These are phyloP conservation scores for Todiramphus chloris DNA, from an alignment of 2,113 vertebrate species.

Conservation along the genomic window DNA sequence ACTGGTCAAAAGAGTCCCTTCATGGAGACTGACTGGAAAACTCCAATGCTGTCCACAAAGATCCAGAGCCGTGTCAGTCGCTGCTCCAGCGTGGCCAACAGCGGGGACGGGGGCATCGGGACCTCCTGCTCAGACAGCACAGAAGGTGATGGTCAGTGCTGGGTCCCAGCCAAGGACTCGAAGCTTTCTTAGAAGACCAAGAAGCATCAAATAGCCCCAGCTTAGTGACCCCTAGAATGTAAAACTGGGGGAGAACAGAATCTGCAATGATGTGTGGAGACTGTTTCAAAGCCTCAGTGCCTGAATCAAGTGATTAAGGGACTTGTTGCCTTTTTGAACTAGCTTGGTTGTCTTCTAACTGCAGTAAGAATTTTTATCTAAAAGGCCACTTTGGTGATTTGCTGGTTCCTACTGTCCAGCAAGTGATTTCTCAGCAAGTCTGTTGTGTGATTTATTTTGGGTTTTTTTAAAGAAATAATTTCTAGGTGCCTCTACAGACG, in stretches of 20 bases:
- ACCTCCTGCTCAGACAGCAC: constrained; percentile 84
- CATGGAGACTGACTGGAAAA: constrained; percentile 86
- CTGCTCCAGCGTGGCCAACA: constrained; percentile 78
- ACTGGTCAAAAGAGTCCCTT: constrained; percentile 50
- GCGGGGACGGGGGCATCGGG: constrained; percentile 80
- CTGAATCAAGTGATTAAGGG: neutral
- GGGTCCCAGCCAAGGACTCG: neutral
- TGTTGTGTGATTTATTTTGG: neutral
- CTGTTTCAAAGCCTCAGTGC: neutral
- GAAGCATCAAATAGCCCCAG: neutral
- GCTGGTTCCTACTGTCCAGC: neutral
- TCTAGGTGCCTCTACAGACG: neutral
- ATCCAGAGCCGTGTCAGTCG: constrained; percentile 82
- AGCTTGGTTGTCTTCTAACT: neutral
- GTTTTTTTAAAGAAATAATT: neutral
- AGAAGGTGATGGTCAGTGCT: constrained; percentile 79
- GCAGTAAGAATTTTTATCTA: neutral
- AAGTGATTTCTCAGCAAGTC: neutral
- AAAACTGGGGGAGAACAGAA: neutral
- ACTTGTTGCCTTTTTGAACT: neutral
- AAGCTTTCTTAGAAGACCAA: neutral
- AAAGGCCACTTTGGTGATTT: neutral
- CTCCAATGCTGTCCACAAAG: constrained; percentile 80
- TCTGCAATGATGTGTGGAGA: rapidly evolving
- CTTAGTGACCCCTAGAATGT: neutral